Base-by-base conservation (phyloP, 2,797 vertebrate genomes). In the Aythya fuligula region DNA sequence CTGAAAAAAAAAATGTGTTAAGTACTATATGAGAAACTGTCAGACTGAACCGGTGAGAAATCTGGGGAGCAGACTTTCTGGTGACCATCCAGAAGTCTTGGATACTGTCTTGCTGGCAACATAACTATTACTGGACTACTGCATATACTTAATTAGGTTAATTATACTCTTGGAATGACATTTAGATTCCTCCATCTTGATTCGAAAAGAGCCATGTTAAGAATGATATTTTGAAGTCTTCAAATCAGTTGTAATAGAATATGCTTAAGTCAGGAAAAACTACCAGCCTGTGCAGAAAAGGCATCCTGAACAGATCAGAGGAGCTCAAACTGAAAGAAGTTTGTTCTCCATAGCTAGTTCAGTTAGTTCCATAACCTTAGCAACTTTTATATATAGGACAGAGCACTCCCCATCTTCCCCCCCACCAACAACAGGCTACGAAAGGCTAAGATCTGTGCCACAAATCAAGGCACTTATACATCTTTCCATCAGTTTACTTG, bases 401-500 rank as follows among this genome's bases (percentile, higher is more conserved):
- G 49, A 12, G 32, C 8, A 73, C 11, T 43, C 89, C 27, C 36
- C 25, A 24, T 38, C 66, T 34, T 89, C 60, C 21, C 4, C 11
- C 0, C 34, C n/a, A 18, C 17, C 43, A 45, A 9, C 43, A 53
- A 78, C 65, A 66, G 32, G 11, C 49, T 74, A 57, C 0, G 0
- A 25, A 82, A 87, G 17, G 38, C 85, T 76, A 58, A 86, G 16
- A 79, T 65, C 47, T 85, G 38, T 9, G 3, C 72, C 71, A 83
- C 81, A 87, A 61, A 87, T 41, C 57, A 74, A 69, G 45, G 27
- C 54, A 72, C 34, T 81, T 61, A 21, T 6, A 39, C 4, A 7
- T 34, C 56, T 84, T 82, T 85, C 74, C 36, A 76, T 77, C 66
- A 38, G 22, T 89, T 87, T 90, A 84, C 32, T 36, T 36, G 36